A percentile compares a stretch with the other conserved stretches of the same genome.
Conservation (phyloP, 1,140 invertebrate genomes). For the Zaprionus gabonicus region DNA sequence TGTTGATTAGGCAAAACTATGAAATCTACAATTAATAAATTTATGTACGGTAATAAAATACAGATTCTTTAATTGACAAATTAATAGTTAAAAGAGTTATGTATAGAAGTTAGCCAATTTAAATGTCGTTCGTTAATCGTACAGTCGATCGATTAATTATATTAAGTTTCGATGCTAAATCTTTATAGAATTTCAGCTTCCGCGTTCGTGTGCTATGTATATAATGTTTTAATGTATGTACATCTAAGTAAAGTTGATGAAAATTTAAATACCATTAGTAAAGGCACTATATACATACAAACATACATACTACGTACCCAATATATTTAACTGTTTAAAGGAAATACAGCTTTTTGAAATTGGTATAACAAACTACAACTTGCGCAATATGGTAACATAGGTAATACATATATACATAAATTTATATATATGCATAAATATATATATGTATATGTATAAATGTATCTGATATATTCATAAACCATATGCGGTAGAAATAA, state of each 20-base stretch:
- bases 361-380: slow-evolving; percentile 32
- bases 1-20: slow-evolving; percentile 42
- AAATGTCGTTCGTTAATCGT: slow-evolving; percentile 66
- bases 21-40: slow-evolving; percentile 35
- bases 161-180: slow-evolving; percentile 60
- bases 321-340: slow-evolving; percentile 33
- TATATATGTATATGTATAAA: slow-evolving; percentile 15
- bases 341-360: slow-evolving; percentile 36
- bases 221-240: slow-evolving; percentile 66
- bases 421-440: slow-evolving; percentile 18
- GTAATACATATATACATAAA: slow-evolving; percentile 8
- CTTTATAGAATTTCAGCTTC: slow-evolving; percentile 53
- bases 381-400: slow-evolving; percentile 37
- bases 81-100: slow-evolving; percentile 38
- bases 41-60: slow-evolving; percentile 50
- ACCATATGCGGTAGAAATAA: slow-evolving; percentile 39
- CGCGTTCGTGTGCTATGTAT: slow-evolving; percentile 72
- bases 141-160: slow-evolving; percentile 55
- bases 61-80: slow-evolving; percentile 53
- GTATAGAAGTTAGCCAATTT: slow-evolving; percentile 69
- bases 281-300: slow-evolving; percentile 22
- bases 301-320: slow-evolving; percentile 23
- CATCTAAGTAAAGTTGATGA: slow-evolving; percentile 51
- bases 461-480: background rate
- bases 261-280: slow-evolving; percentile 43